Conservation (phyloP, 2,888 invertebrate species). For the Frankliniella intonsa region DNA sequence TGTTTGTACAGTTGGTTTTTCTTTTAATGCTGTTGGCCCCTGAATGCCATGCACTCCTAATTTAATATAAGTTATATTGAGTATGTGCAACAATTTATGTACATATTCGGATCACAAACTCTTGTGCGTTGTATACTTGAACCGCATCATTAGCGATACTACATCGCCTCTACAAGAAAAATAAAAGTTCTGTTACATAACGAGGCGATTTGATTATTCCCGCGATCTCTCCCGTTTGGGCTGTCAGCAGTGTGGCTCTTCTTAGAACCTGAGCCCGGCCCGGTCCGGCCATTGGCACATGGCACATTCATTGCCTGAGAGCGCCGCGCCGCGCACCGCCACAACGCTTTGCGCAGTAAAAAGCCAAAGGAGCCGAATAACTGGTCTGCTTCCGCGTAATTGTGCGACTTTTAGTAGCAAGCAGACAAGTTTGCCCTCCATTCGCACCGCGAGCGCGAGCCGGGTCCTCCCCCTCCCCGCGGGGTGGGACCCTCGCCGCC, state of each 20-base stretch:
- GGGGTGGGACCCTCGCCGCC: too few species aligned
- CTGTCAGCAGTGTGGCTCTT: too few species aligned
- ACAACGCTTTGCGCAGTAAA: not conserved
- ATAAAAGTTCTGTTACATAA: not conserved
- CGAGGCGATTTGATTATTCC: too few species aligned
- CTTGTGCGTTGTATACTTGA: not conserved
- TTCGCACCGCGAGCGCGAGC: not conserved
- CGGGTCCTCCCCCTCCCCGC: too few species aligned
- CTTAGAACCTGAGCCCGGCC: too few species aligned
- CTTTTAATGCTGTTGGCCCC: not conserved
- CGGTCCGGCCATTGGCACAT: too few species aligned
- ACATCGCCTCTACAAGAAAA: not conserved
- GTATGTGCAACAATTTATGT: not conserved
- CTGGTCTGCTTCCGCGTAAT: not conserved
- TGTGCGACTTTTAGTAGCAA: not conserved
- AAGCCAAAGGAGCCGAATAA: not conserved
- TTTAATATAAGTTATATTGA: slow-evolving; percentile 3
- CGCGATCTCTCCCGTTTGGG: too few species aligned
- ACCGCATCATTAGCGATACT: not conserved
- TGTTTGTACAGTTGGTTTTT: not conserved
- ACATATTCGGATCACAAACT: not conserved
- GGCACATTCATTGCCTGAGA: too few species aligned
- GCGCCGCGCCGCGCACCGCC: too few species aligned
- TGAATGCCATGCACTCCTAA: not conserved
- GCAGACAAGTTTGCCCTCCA: not conserved